Evolutionary conservation across 1,140 invertebrate genomes (phyloP).

Genomic region (Phortica variegata): DNA sequence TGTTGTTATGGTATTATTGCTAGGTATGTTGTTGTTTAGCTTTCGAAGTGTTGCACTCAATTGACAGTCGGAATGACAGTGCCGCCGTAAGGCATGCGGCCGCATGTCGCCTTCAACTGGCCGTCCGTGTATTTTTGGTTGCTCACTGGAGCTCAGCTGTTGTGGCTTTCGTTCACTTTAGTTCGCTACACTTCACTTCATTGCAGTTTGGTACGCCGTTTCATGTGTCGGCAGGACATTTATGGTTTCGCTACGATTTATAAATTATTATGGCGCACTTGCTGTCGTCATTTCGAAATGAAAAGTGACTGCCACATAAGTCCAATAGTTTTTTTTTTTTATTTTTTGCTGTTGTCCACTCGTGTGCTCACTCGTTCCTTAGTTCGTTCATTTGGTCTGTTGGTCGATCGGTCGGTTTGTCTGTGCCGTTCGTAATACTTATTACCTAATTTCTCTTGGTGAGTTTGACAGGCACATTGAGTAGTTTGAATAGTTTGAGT

Average conservation of each 20-base stretch:
- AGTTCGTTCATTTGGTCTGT: conserved; percentile 31
- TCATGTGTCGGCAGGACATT: no score
- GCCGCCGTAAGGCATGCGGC: conserved; percentile 34
- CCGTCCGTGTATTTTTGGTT: conserved; percentile 32
- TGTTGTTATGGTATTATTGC: background rate
- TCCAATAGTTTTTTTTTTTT: background rate
- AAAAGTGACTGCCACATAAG: conserved; percentile 38
- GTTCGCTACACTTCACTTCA: no score
- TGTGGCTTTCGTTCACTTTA: no score
- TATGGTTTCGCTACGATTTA: conserved; percentile 13
- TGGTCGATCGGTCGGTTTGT: no score
- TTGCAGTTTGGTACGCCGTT: no score
- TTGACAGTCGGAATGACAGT: conserved; percentile 51
- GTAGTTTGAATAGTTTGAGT: conserved; percentile 24
- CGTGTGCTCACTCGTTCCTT: conserved; percentile 11
- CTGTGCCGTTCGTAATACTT: no score
- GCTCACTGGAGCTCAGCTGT: conserved; percentile 10
- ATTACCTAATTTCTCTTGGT: conserved; percentile 51
- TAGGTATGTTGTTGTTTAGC: conserved; percentile 13
- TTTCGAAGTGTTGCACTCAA: conserved; percentile 47
- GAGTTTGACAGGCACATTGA: conserved; percentile 23
- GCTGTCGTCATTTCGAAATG: conserved; percentile 50
- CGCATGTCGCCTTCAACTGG: conserved; percentile 9
- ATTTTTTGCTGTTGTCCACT: conserved; percentile 6
- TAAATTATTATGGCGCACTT: conserved; percentile 49